These are phyloP conservation scores for Aleadryas rufinucha DNA, from an alignment of 2,113 vertebrate genomes.

Conservation along the genomic window DNA sequence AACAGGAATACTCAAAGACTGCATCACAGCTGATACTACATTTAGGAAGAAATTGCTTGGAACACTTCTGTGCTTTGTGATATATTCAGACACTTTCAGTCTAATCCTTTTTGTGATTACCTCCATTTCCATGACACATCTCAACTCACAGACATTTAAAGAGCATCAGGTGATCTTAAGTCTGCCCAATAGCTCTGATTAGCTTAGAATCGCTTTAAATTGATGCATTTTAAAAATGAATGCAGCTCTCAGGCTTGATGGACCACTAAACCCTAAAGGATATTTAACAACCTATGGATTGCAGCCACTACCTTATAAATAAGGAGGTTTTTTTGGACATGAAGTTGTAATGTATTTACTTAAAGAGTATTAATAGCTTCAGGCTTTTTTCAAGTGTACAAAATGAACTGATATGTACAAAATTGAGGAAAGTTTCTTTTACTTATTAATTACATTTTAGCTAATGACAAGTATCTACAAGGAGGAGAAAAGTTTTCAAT, in stretches of 20 bases:
- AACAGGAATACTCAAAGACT: neutral
- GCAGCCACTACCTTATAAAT: neutral
- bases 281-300: neutral
- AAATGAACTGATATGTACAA: neutral
- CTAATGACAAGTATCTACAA: neutral
- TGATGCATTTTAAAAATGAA: neutral
- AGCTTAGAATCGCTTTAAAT: neutral
- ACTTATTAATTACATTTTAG: neutral
- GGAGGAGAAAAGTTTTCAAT: neutral
- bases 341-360: neutral
- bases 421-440: neutral
- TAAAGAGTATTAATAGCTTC: neutral
- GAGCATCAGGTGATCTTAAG: neutral
- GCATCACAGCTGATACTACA: neutral
- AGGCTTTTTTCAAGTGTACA: neutral
- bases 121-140: neutral
- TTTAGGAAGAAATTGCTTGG: neutral
- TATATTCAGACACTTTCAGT: neutral
- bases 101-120: neutral
- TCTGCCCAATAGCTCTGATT: neutral
- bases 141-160: neutral
- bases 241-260: neutral
- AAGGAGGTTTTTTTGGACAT: neutral
- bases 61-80: neutral
- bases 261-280: neutral